These are phyloP conservation scores for Deilephila elpenor DNA, from an alignment of 2,888 invertebrate genomes.

Conservation along the genomic window DNA sequence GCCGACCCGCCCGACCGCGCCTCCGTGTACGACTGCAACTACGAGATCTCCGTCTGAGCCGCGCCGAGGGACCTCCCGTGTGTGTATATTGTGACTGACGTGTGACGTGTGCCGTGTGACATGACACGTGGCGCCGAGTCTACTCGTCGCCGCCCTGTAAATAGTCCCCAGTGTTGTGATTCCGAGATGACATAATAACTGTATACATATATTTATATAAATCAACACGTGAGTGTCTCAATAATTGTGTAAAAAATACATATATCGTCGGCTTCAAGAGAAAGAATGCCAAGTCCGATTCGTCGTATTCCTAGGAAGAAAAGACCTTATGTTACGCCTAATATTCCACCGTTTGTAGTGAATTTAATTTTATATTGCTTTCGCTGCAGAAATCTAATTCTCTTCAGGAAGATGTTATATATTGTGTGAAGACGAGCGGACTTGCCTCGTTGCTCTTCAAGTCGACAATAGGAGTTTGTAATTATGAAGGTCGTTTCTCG, in stretches of 20 bases:
- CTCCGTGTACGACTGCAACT: conserved; percentile 97
- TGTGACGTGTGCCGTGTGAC: no score
- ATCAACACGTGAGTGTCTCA: conserved; percentile 41
- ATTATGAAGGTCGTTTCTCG: conserved; percentile 41
- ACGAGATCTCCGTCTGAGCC: conserved; percentile 96
- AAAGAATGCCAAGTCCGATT: background rate
- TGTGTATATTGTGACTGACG: conserved; percentile 74
- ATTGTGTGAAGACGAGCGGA: background rate
- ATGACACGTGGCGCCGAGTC: conserved; percentile 46
- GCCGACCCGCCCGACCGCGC: conserved; percentile 90
- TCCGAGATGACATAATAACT: conserved; percentile 61
- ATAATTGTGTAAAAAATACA: conserved; percentile 48
- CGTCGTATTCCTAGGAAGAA: background rate
- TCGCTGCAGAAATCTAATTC: background rate
- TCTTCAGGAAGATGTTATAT: background rate
- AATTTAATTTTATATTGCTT: background rate
- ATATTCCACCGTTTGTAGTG: background rate
- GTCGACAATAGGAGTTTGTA: background rate
- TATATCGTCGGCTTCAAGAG: conserved; percentile 33
- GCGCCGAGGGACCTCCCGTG: conserved; percentile 45
- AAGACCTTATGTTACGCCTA: background rate
- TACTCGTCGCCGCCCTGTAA: conserved; percentile 60
- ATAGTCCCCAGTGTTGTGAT: conserved; percentile 79
- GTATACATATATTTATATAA: conserved; percentile 35
- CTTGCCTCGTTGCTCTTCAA: background rate